Conservation (phyloP, 2,888 invertebrate species). For the Sinodicranocentrus sp. region DNA sequence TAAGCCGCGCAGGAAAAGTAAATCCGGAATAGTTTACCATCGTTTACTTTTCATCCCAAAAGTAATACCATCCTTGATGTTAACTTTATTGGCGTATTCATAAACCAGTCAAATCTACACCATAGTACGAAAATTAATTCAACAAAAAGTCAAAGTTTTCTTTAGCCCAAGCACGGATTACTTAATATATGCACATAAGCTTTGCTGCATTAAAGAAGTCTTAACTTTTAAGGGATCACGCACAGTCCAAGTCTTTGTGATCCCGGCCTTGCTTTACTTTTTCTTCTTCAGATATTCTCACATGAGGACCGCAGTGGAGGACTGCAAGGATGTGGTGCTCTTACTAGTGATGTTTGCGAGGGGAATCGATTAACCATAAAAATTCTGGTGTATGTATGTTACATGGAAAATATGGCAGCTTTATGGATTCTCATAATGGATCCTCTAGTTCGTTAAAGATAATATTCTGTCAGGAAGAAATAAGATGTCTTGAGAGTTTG, state of each 20-base stretch:
- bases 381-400: slow-evolving; percentile 40
- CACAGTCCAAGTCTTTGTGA: not conserved
- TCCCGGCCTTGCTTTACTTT: not conserved
- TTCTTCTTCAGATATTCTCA: not conserved
- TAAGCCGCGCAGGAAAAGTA: too few species aligned
- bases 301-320: not conserved
- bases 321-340: not conserved
- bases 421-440: slow-evolving; percentile 50
- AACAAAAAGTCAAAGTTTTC: too few species aligned
- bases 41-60: too few species aligned
- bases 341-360: not conserved
- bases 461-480: slow-evolving; percentile 25
- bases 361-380: slow-evolving; percentile 55
- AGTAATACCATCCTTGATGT: too few species aligned
- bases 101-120: too few species aligned
- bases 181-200: too few species aligned
- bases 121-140: too few species aligned
- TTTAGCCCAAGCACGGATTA: too few species aligned
- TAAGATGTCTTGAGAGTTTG: not conserved
- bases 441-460: not conserved
- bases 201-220: not conserved
- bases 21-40: too few species aligned
- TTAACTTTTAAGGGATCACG: slow-evolving; percentile 24
- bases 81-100: too few species aligned
- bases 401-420: slow-evolving; percentile 24